These are phyloP conservation scores for Arctia plantaginis DNA, from an alignment of 2,888 invertebrate genomes.

Conservation along the genomic window DNA sequence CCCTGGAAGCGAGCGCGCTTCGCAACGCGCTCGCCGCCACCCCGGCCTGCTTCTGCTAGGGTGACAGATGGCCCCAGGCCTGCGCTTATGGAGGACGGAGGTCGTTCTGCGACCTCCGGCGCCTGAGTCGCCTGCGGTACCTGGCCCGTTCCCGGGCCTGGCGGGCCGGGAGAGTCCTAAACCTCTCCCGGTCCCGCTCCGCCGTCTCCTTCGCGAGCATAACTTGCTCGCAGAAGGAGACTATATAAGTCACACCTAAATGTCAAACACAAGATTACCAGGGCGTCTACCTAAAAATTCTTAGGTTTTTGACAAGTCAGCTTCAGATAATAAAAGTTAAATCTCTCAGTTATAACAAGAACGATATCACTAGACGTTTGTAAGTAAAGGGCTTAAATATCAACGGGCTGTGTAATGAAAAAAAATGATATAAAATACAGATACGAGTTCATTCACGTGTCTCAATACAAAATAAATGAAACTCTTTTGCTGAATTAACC, in stretches of 20 bases:
- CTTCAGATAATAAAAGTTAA: neutral
- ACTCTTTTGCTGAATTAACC: neutral
- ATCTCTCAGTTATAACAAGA: neutral
- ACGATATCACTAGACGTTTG: slow-evolving; percentile 3
- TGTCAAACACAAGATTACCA: neutral
- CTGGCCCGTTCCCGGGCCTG: no score
- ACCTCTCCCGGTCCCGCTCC: no score
- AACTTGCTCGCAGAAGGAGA: no score
- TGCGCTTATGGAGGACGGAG: no score
- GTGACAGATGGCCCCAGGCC: no score
- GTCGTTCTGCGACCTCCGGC: no score
- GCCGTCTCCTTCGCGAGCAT: no score
- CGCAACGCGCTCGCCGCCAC: no score
- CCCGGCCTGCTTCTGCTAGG: no score
- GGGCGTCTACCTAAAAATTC: neutral
- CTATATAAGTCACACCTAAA: neutral
- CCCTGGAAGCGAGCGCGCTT: no score
- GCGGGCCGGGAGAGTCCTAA: no score
- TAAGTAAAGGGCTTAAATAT: slow-evolving; percentile 2
- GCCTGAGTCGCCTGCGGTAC: no score
- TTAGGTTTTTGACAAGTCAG: neutral
- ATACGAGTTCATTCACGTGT: neutral
- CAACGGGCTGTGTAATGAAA: neutral
- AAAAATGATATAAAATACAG: neutral
- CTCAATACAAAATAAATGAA: neutral